phyloP scores from a whole-genome alignment of 2,888 invertebrate species.

The Ceramica pisi region DNA sequence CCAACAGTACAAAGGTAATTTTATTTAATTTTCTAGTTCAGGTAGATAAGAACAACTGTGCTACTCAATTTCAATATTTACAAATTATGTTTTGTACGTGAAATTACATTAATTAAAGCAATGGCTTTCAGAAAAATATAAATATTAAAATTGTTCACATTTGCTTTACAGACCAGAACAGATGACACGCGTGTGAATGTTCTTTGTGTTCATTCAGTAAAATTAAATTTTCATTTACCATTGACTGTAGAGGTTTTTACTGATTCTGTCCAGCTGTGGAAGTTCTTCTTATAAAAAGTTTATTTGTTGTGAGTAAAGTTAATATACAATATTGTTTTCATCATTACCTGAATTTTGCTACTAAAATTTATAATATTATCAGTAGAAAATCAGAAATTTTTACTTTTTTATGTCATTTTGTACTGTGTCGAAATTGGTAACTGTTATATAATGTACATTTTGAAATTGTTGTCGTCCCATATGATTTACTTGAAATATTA shows the following conservation, averaged over 20 bases:
- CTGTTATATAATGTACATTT: too few species aligned
- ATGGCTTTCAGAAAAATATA: not conserved
- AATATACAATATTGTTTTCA: not conserved
- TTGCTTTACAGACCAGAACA: not conserved
- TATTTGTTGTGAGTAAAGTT: not conserved
- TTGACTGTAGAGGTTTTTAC: not conserved
- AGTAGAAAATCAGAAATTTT: not conserved
- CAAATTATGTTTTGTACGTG: not conserved
- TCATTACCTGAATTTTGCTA: not conserved
- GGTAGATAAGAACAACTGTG: too few species aligned
- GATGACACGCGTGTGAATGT: not conserved
- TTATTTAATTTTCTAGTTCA: constrained; percentile 18
- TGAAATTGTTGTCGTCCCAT: not conserved
- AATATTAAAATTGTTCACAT: not conserved
- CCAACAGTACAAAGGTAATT: not conserved
- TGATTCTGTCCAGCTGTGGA: not conserved
- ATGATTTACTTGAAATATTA: not conserved
- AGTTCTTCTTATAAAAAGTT: not conserved
- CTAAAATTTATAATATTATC: not conserved
- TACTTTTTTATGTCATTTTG: not conserved
- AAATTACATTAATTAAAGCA: constrained; percentile 1
- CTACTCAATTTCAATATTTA: not conserved
- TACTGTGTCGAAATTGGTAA: not conserved
- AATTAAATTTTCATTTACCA: not conserved
- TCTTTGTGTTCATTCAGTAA: not conserved